Base-by-base conservation (phyloP, 2,888 invertebrate genomes). In the Bombylius major region DNA sequence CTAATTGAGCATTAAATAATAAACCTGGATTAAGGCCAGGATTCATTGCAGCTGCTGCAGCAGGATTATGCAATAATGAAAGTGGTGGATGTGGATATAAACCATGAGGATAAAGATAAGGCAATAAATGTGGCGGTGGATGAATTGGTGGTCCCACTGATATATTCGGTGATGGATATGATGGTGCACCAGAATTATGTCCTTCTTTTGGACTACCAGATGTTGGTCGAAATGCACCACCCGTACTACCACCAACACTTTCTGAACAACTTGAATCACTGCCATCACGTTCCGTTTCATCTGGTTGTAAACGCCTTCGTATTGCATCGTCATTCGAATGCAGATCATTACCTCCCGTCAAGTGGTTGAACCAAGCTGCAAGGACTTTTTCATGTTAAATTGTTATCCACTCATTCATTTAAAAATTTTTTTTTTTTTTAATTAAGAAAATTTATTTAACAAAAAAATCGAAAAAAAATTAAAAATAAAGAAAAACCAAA, bases 91-190 rank as follows among this genome's bases (percentile, higher is more conserved):
- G 85, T 63, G 88, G 88, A 76, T 93, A 94, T 61, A 94, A 78
- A 42, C 91, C 90, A 52, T 85, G 89, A 44, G 92, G 92, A 74
- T 94, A 95, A 54, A 96, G 83, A 78, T 95, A 95, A 63, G 95
- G 94, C 69, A 95, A 78, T 69, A 89, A 79, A 73, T 86, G 87
- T 44, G 90, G 84, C 53, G 92, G 91, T 50, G 93, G 92, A 69
- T 94, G 94, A 50, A 93, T 87, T 50, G 93, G 93, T 47, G 94
- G 94, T 53, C 94, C 95, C 47, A 95, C 87, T 42, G 92, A 92
- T 60, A 94, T 93, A 76, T 95, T 95, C 31, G 94, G 94, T 61
- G 90, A 86, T 1, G 91, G 91, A 62, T 88, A 88, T 61, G 81
- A 82, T n/a, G 82, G 80, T 1, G 81, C 79, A 33, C 75, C 72